Percentiles rank a stretch among this genome's conserved stretches.
phyloP scores from a whole-genome alignment of 2,888 invertebrate species.

The Himalopsyche tibetana region DNA sequence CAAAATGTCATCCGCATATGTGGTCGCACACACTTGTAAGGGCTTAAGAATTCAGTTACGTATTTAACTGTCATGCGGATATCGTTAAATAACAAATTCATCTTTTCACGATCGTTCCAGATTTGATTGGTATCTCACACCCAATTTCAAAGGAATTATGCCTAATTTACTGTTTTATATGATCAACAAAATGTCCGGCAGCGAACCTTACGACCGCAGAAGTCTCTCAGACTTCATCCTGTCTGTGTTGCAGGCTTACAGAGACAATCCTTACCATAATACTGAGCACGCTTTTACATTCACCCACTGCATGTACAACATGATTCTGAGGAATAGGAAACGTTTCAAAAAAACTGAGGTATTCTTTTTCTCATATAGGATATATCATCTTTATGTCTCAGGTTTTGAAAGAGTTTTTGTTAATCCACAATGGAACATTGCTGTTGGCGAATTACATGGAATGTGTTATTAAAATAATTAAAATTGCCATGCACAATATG shows the following conservation, averaged over 20 bases:
- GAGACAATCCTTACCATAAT: slow-evolving; percentile 79
- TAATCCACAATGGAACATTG: too few species aligned
- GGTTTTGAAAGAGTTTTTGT: too few species aligned
- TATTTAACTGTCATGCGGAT: too few species aligned
- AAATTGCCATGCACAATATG: too few species aligned
- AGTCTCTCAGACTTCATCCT: slow-evolving; percentile 75
- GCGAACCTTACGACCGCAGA: slow-evolving; percentile 70
- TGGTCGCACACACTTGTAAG: too few species aligned
- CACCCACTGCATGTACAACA: slow-evolving; percentile 79
- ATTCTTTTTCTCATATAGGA: slow-evolving; percentile 57
- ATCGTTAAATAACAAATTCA: background rate
- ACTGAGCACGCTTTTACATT: slow-evolving; percentile 81
- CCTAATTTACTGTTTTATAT: slow-evolving; percentile 76
- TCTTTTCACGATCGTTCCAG: slow-evolving; percentile 69
- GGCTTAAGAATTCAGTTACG: too few species aligned
- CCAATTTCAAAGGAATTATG: slow-evolving; percentile 74
- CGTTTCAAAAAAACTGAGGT: slow-evolving; percentile 76
- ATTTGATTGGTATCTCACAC: slow-evolving; percentile 77
- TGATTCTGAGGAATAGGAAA: slow-evolving; percentile 74
- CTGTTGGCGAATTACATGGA: too few species aligned
- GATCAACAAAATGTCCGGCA: slow-evolving; percentile 74
- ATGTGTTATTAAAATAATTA: too few species aligned
- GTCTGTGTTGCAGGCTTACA: slow-evolving; percentile 74
- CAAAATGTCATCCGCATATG: too few species aligned
- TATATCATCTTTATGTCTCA: too few species aligned